Evolutionary conservation across 2,113 vertebrate genomes (phyloP).

Genomic region (Phylloscopus trochiloides): DNA sequence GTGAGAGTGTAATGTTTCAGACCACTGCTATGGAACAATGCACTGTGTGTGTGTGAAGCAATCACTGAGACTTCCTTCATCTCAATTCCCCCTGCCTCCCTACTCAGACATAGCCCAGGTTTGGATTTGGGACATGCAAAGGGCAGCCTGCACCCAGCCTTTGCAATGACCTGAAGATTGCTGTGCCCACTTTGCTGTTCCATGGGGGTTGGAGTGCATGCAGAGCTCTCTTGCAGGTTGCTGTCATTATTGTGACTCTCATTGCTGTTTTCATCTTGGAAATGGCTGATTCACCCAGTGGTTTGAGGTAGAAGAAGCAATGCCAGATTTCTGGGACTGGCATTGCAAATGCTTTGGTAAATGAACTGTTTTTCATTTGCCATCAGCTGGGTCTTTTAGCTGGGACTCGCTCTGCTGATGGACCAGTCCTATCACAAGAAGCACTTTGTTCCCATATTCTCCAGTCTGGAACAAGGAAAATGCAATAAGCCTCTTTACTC

Average conservation of each 20-base stretch:
- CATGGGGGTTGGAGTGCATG: neutral
- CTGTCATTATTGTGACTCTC: neutral
- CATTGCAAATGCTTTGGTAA: neutral
- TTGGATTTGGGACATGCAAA: neutral
- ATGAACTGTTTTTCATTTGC: neutral
- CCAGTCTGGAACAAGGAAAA: neutral
- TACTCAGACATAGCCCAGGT: neutral
- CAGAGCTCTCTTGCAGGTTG: neutral
- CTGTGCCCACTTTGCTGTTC: neutral
- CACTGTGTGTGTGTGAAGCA: neutral
- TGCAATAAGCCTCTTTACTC: neutral
- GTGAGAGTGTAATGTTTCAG: neutral
- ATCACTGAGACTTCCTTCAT: neutral
- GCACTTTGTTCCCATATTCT: neutral
- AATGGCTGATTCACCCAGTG: neutral
- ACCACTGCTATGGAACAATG: neutral
- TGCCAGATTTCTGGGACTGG: neutral
- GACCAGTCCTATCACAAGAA: neutral
- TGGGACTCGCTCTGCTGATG: neutral
- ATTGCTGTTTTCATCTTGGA: neutral
- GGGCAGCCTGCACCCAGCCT: neutral
- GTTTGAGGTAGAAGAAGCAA: neutral
- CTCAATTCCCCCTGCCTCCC: neutral
- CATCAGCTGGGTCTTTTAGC: neutral
- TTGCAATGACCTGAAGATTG: neutral